Conservation (phyloP, 1,140 invertebrate genomes). For the Rhynchophorus ferrugineus region DNA sequence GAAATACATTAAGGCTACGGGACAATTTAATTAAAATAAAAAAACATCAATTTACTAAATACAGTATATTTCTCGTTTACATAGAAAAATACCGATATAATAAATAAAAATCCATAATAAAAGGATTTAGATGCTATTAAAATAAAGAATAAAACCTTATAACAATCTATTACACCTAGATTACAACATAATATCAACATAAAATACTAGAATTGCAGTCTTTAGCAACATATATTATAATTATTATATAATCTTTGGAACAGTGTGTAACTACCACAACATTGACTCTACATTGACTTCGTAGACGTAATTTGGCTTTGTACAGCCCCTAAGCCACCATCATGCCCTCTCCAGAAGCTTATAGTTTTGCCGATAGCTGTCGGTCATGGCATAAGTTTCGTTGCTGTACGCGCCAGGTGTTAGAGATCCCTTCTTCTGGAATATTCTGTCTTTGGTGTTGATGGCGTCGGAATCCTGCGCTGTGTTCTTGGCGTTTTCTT, state of each 20-base stretch:
- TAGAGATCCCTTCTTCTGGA: constrained; percentile 18
- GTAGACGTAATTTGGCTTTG: constrained; percentile 24
- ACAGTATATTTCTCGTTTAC: too few relatives aligned
- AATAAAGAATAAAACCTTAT: too few relatives aligned
- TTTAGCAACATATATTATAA: too few relatives aligned
- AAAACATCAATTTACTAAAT: too few relatives aligned
- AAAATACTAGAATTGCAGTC: too few relatives aligned
- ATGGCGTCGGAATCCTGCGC: constrained; percentile 12
- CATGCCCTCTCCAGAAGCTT: constrained; percentile 35
- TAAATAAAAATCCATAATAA: too few relatives aligned
- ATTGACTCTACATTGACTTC: constrained; percentile 33
- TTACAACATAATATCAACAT: too few relatives aligned
- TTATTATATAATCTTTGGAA: background rate
- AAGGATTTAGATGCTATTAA: too few relatives aligned
- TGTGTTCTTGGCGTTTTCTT: constrained; percentile 22
- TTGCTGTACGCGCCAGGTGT: constrained; percentile 30
- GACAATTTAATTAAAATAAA: too few relatives aligned
- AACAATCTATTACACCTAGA: too few relatives aligned
- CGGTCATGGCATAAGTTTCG: constrained; percentile 36
- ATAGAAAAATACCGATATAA: too few relatives aligned
- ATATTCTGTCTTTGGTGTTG: constrained; percentile 17
- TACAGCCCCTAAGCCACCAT: constrained; percentile 29
- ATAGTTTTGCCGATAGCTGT: constrained; percentile 38
- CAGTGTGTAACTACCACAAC: constrained; percentile 29
- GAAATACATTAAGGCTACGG: too few relatives aligned